Evolutionary conservation across 2,113 vertebrate genomes (phyloP).

Genomic region (Phycodurus eques): DNA sequence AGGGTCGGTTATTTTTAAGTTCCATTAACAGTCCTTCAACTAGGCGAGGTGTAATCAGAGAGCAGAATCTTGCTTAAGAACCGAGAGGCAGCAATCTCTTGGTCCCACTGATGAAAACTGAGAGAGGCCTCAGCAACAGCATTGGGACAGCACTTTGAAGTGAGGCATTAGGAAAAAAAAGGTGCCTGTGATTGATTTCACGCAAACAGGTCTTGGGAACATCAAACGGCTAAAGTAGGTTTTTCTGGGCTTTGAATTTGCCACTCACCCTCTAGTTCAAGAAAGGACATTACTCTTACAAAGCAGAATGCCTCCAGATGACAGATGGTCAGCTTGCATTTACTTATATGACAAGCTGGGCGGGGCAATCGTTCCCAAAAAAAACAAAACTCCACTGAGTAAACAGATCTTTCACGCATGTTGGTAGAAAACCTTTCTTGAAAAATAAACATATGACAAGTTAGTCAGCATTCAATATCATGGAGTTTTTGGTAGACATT

Average conservation of each 20-base stretch:
- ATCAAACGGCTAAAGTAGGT: conserved; percentile 65
- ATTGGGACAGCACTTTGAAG: conserved; percentile 64
- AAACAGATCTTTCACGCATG: background rate
- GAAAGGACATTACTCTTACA: conserved; percentile 40
- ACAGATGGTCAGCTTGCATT: conserved; percentile 4
- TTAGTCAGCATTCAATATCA: background rate
- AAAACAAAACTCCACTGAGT: background rate
- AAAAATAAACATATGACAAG: background rate
- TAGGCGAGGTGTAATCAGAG: conserved; percentile 46
- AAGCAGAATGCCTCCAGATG: conserved; percentile 20
- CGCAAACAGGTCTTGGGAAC: conserved; percentile 64
- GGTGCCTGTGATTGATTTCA: conserved; percentile 66
- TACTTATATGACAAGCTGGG: conserved; percentile 11
- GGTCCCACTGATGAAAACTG: conserved; percentile 46
- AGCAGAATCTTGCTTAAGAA: conserved; percentile 49
- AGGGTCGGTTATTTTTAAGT: conserved; percentile 61
- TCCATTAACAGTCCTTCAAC: conserved; percentile 51
- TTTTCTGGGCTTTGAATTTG: conserved; percentile 63
- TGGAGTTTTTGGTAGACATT: background rate
- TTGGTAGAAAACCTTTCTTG: background rate
- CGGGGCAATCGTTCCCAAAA: conserved; percentile 1
- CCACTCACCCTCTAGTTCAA: conserved; percentile 45
- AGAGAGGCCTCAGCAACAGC: conserved; percentile 33
- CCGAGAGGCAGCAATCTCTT: conserved; percentile 37
- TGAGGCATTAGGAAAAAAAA: conserved; percentile 50